Base-by-base conservation (phyloP, 2,113 vertebrate species). In the Alethe diademata region DNA sequence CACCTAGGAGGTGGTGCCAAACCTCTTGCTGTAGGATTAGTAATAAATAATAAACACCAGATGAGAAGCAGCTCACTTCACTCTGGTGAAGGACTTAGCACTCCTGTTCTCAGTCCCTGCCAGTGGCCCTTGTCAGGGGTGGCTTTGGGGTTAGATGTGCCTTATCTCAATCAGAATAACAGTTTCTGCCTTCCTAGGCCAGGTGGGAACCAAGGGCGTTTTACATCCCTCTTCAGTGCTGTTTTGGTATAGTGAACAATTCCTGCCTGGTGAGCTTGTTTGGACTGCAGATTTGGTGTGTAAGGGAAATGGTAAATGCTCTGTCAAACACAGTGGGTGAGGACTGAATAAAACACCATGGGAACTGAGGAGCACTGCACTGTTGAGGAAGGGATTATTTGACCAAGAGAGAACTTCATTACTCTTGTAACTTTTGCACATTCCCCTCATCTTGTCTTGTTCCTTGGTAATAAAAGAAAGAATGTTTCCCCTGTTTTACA, bases 41-140 rank as follows among this genome's bases (percentile, higher is more conserved):
- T 11, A n/a, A 47, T 25, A 47, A 11, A n/a, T 38, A 56, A 51
- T n/a, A 38, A 73, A 19, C 11, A 15, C 4, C 38, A 43, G 18
- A 29, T 43, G 29, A 80, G n/a, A 56, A 80, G 19, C 19, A 51
- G 38, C 36, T 76, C 23, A 35, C 71, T 79, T 76, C 20, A 28
- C 17, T 48, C 11, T 71, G 40, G 6, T 70, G 65, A 53, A 43
- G 40, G 23, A 61, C 29, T 54, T 1, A 0, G 17, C 40, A 13
- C n/a, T 71, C 3, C 0, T 0, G 0, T 60, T 79, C 69, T 43
- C 57, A 79, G 26, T 3, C 66, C 9, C 43, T 79, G 23, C 24
- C 25, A 72, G 1, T 26, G 36, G 22, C 15, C 2, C 0, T 35
- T 48, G 22, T 28, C 69, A 69, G 22, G 50, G 36, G 31, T 70